Evolutionary conservation across 2,113 vertebrate genomes (phyloP).

Genomic region (Promerops cafer): DNA sequence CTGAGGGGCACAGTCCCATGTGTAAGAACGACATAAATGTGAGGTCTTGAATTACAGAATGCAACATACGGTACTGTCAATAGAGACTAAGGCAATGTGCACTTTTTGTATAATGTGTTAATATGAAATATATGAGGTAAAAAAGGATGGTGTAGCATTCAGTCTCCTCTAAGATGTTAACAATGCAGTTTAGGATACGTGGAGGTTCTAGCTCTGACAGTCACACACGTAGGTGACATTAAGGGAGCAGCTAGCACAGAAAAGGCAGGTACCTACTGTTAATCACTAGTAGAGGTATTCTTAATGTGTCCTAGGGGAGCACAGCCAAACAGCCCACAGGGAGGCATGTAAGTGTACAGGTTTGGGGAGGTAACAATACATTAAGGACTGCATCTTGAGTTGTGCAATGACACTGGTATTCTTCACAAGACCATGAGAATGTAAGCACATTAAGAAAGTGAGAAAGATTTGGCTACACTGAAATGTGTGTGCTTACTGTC

Average conservation of each 20-base stretch:
- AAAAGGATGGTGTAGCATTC: neutral
- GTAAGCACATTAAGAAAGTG: neutral
- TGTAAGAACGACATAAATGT: neutral
- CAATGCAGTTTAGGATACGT: fast-evolving
- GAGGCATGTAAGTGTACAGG: neutral
- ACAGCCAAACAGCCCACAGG: neutral
- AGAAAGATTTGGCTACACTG: neutral
- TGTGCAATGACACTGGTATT: neutral
- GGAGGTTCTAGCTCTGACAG: neutral
- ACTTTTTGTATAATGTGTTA: neutral
- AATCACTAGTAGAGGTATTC: neutral
- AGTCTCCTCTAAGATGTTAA: neutral
- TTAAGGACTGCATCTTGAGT: neutral
- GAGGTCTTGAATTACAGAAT: neutral
- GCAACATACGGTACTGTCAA: neutral
- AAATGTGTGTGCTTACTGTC: neutral
- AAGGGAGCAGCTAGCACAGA: neutral
- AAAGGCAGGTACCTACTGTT: neutral
- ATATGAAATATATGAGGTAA: neutral
- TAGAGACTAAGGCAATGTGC: neutral
- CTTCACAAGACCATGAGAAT: neutral
- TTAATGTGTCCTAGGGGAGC: neutral
- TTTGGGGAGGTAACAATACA: neutral
- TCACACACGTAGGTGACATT: neutral
- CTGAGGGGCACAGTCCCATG: fast-evolving